phyloP scores from a whole-genome alignment of 2,797 vertebrate species.

The Phaenicophaeus curvirostris region DNA sequence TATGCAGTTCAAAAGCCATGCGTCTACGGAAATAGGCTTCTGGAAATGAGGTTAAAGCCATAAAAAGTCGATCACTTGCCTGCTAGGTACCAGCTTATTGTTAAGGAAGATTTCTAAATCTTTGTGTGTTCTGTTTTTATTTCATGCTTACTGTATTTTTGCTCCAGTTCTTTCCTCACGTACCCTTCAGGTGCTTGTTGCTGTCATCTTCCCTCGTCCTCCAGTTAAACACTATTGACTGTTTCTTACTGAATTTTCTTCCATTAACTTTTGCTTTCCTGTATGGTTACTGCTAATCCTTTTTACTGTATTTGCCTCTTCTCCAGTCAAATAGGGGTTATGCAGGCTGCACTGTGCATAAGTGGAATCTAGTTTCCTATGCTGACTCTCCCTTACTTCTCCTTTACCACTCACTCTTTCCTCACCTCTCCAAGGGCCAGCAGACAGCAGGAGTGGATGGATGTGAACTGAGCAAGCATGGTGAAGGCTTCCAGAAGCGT shows the following conservation, averaged over 20 bases:
- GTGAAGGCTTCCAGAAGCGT: neutral
- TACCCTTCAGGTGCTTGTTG: neutral
- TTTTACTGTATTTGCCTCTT: conserved; percentile 17
- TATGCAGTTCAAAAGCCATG: neutral
- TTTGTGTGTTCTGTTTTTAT: neutral
- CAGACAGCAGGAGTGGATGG: neutral
- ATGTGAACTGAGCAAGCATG: neutral
- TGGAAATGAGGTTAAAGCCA: conserved; percentile 18
- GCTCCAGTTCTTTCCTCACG: neutral
- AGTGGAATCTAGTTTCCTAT: conserved; percentile 5
- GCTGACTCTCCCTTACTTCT: neutral
- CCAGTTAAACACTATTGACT: neutral
- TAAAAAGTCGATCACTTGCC: neutral
- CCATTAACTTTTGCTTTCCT: neutral
- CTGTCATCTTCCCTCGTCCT: fast-evolving
- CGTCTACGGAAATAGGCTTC: neutral
- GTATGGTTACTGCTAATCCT: neutral
- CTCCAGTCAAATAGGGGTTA: neutral
- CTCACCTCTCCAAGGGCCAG: neutral
- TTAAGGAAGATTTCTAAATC: neutral
- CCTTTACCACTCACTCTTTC: neutral
- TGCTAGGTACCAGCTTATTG: neutral
- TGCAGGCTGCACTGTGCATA: neutral
- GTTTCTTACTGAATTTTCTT: neutral
- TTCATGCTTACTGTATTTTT: neutral